A percentile compares a stretch with the other conserved stretches of the same genome.
Evolutionary conservation across 2,113 vertebrate species (phyloP).

Genomic region (Todiramphus chloris): DNA sequence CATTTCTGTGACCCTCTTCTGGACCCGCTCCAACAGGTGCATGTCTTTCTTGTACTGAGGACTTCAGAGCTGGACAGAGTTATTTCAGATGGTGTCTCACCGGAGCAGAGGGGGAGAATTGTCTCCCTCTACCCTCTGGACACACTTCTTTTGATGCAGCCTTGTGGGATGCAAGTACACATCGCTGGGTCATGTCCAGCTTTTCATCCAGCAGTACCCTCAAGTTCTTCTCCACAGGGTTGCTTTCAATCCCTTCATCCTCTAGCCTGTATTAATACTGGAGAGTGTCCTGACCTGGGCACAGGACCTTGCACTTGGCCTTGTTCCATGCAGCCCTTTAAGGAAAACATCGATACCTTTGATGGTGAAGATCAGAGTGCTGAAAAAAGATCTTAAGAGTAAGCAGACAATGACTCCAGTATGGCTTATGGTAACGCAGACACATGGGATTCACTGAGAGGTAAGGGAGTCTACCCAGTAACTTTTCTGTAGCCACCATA

Average conservation of each 20-base stretch:
- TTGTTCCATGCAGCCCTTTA: not conserved
- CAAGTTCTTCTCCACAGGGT: not conserved
- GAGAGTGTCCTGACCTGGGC: not conserved
- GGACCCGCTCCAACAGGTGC: not conserved
- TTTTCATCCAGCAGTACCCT: not conserved
- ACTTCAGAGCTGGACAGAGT: not conserved
- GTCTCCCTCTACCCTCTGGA: not conserved
- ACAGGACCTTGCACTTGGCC: not conserved
- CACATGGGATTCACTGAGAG: accelerated
- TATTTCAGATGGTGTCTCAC: not conserved
- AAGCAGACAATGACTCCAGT: accelerated
- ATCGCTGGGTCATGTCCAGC: not conserved
- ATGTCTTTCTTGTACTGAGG: not conserved
- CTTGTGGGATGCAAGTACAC: not conserved
- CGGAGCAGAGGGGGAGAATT: not conserved
- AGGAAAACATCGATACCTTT: accelerated
- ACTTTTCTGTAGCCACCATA: accelerated
- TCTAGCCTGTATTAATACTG: not conserved
- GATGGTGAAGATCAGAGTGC: accelerated
- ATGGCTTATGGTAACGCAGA: accelerated
- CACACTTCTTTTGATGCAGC: not conserved
- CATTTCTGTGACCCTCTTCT: not conserved
- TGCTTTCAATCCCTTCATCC: not conserved
- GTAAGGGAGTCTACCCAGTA: no score
- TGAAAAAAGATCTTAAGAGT: not conserved